These are phyloP conservation scores for Phylloscopus whistleri DNA, from an alignment of 2,113 vertebrate species.

Conservation along the genomic window DNA sequence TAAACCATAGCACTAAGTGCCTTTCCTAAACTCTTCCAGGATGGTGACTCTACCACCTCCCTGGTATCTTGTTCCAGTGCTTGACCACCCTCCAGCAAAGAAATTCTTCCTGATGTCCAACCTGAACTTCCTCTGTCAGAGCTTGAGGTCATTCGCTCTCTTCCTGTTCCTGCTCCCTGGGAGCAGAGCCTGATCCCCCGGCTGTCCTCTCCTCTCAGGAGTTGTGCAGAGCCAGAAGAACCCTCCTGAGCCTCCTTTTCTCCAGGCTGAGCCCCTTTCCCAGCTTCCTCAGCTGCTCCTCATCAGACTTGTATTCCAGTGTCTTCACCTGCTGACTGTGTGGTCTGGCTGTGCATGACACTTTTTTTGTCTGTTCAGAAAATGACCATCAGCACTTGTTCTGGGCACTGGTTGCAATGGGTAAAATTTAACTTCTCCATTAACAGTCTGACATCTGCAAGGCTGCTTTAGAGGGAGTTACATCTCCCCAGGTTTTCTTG, in stretches of 20 bases:
- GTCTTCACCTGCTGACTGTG: not conserved
- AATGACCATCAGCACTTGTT: not conserved
- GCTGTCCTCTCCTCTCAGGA: not conserved
- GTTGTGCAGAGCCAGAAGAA: rapidly evolving
- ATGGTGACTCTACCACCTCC: not conserved
- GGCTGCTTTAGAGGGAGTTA: not conserved
- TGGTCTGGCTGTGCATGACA: not conserved
- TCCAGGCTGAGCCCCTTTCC: not conserved
- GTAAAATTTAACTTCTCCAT: not conserved
- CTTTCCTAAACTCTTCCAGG: not conserved
- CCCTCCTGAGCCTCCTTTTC: not conserved
- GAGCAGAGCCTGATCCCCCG: rapidly evolving
- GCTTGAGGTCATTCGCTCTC: rapidly evolving
- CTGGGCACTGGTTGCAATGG: not conserved
- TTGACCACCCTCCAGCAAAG: rapidly evolving
- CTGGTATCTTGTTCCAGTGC: rapidly evolving
- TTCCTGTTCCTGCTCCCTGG: rapidly evolving
- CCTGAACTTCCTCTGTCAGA: rapidly evolving
- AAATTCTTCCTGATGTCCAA: not conserved
- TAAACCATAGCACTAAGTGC: not conserved
- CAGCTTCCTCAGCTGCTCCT: not conserved
- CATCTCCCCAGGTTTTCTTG: not conserved
- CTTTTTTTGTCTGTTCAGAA: not conserved
- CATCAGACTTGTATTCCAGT: not conserved
- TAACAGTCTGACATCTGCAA: not conserved